phyloP scores from a whole-genome alignment of 2,888 invertebrate genomes.

The Ichneumoninae sp. region DNA sequence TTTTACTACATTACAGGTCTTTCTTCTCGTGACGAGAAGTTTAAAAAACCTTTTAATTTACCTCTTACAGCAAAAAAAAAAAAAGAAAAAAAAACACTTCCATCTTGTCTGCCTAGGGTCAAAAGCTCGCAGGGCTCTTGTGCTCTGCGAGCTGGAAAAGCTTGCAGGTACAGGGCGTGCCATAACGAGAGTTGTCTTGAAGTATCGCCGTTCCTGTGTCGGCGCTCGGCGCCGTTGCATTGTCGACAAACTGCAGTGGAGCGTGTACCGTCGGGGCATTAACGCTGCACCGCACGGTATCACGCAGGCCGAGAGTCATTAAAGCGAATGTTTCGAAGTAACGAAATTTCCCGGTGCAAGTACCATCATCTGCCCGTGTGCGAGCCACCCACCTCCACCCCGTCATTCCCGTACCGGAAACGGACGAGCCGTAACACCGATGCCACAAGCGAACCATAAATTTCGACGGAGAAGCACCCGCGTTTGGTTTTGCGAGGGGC shows the following conservation, averaged over 20 bases:
- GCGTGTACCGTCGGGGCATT: slow-evolving; percentile 34
- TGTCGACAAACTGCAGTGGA: slow-evolving; percentile 20
- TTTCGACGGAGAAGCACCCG: slow-evolving; percentile 70
- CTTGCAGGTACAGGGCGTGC: not conserved
- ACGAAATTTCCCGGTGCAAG: slow-evolving; percentile 70
- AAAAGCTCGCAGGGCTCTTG: not conserved
- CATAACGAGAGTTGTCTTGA: slow-evolving; percentile 46
- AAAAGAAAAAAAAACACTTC: too few relatives aligned
- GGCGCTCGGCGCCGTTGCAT: slow-evolving; percentile 28
- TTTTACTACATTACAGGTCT: too few relatives aligned
- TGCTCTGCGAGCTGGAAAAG: not conserved
- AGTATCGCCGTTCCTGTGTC: slow-evolving; percentile 45
- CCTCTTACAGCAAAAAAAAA: too few relatives aligned
- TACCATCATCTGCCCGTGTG: slow-evolving; percentile 39
- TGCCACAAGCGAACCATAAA: slow-evolving; percentile 74
- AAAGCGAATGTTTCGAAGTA: slow-evolving; percentile 74
- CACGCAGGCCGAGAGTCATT: slow-evolving; percentile 67
- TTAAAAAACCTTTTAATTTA: too few relatives aligned
- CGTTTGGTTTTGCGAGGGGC: slow-evolving; percentile 31
- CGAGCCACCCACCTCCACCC: not conserved
- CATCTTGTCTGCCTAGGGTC: too few relatives aligned
- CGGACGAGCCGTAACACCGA: slow-evolving; percentile 67
- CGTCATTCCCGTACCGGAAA: slow-evolving; percentile 47
- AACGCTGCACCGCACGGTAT: slow-evolving; percentile 68
- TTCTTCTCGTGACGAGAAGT: too few relatives aligned